A percentile compares a stretch with the other conserved stretches of the same genome.
These are phyloP conservation scores for Nanorana parkeri DNA, from an alignment of 2,113 vertebrate species.

Conservation along the genomic window DNA sequence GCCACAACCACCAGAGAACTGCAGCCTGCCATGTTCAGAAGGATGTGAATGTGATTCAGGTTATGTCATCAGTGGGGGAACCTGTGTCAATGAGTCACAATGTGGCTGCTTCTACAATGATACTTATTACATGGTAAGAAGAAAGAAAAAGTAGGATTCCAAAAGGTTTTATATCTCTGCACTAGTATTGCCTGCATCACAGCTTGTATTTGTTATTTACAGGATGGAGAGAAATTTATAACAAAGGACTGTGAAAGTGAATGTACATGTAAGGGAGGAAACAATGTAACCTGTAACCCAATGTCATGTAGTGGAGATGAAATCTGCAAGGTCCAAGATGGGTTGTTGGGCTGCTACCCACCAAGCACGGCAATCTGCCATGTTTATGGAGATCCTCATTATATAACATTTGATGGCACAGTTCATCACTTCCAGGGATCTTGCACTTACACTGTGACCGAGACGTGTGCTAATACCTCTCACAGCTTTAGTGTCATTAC, in stretches of 20 bases:
- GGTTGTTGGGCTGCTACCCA: constrained; percentile 69
- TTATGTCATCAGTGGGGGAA: constrained; percentile 66
- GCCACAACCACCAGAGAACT: constrained; percentile 63
- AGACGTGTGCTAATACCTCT: constrained; percentile 68
- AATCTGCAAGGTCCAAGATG: constrained; percentile 70
- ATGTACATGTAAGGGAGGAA: constrained; percentile 70
- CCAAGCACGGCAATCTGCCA: constrained; percentile 70
- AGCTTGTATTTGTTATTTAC: not conserved
- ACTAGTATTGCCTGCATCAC: not conserved
- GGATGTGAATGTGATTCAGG: constrained; percentile 72
- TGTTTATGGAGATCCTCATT: constrained; percentile 79
- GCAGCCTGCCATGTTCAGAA: constrained; percentile 64
- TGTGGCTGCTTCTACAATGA: constrained; percentile 68
- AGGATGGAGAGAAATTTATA: constrained; percentile 70
- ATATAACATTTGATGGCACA: constrained; percentile 74
- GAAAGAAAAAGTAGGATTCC: too few relatives aligned
- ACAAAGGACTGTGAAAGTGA: constrained; percentile 66
- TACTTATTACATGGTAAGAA: constrained; percentile 65
- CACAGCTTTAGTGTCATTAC: constrained; percentile 72
- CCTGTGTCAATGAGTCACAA: constrained; percentile 67
- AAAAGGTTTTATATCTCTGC: too few relatives aligned
- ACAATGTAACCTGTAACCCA: constrained; percentile 62
- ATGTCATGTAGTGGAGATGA: constrained; percentile 66
- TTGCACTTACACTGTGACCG: constrained; percentile 76
- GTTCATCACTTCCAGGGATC: constrained; percentile 76